Evolutionary conservation across 2,797 vertebrate genomes (phyloP).

Genomic region (Luscinia luscinia): DNA sequence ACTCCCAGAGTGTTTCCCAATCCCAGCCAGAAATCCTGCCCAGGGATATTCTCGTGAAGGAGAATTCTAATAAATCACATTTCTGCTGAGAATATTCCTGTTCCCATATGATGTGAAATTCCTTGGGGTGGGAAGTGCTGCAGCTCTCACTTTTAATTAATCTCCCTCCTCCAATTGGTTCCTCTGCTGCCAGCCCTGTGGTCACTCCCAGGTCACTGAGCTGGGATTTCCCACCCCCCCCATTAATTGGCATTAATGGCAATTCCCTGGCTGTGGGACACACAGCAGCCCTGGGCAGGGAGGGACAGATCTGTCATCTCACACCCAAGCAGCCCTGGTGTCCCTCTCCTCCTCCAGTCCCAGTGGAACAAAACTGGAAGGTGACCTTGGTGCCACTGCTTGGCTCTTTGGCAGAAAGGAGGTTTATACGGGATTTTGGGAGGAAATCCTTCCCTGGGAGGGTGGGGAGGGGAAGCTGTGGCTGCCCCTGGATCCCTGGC

Average conservation of each 20-base stretch:
- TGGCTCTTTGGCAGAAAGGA: neutral
- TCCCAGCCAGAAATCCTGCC: neutral
- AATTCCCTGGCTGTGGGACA: too few species aligned
- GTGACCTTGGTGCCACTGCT: too few species aligned
- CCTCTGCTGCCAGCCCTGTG: neutral
- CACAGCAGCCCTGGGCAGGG: too few species aligned
- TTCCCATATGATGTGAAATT: neutral
- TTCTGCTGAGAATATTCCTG: neutral
- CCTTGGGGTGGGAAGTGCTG: neutral
- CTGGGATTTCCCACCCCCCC: too few species aligned
- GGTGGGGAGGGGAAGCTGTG: neutral
- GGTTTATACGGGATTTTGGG: neutral
- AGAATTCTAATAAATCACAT: neutral
- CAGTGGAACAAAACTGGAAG: too few species aligned
- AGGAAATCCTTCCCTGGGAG: accelerated
- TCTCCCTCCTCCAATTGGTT: too few species aligned
- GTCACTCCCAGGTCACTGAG: neutral
- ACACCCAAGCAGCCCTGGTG: too few species aligned
- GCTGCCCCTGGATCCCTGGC: neutral
- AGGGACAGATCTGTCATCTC: too few species aligned
- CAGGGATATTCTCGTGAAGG: neutral
- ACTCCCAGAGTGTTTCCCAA: neutral
- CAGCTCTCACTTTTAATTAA: too few species aligned
- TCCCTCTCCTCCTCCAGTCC: too few species aligned
- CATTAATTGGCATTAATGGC: too few species aligned